phyloP scores from a whole-genome alignment of 1,140 invertebrate genomes.

The Heliconius melpomene region DNA sequence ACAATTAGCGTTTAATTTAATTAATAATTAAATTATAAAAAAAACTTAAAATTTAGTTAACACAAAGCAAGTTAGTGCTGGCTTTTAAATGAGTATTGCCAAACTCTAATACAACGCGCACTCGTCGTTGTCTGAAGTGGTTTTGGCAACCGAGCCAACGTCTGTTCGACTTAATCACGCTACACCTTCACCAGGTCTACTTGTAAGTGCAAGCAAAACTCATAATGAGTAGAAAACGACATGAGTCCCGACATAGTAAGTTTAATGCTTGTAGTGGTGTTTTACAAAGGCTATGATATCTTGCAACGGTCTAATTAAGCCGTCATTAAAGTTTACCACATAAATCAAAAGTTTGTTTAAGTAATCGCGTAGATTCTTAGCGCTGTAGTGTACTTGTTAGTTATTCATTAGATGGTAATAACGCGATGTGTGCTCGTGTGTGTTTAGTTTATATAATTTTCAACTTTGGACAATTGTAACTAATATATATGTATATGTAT shows the following conservation, averaged over 20 bases:
- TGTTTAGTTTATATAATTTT: background rate
- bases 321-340: slow-evolving; percentile 18
- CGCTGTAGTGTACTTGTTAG: slow-evolving; percentile 10
- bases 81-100: slow-evolving; percentile 55
- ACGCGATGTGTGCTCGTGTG: background rate
- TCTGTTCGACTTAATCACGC: slow-evolving; percentile 66
- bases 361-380: slow-evolving; percentile 27
- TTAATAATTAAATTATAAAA: slow-evolving; percentile 1
- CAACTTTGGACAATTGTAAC: background rate
- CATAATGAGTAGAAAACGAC: slow-evolving; percentile 69
- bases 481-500: background rate
- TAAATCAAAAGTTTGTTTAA: slow-evolving; percentile 26
- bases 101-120: slow-evolving; percentile 61
- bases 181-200: slow-evolving; percentile 62
- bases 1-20: background rate
- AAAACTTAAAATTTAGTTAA: slow-evolving; percentile 1
- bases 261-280: slow-evolving; percentile 34
- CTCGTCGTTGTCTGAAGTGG: slow-evolving; percentile 59
- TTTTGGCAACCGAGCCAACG: slow-evolving; percentile 65
- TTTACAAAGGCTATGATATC: slow-evolving; percentile 29
- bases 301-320: slow-evolving; percentile 21
- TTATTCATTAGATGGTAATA: slow-evolving; percentile 3
- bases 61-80: slow-evolving; percentile 30
- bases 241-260: slow-evolving; percentile 49
- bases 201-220: slow-evolving; percentile 55